These are phyloP conservation scores for Parnassius mnemosyne DNA, from an alignment of 2,888 invertebrate species.

Conservation along the genomic window DNA sequence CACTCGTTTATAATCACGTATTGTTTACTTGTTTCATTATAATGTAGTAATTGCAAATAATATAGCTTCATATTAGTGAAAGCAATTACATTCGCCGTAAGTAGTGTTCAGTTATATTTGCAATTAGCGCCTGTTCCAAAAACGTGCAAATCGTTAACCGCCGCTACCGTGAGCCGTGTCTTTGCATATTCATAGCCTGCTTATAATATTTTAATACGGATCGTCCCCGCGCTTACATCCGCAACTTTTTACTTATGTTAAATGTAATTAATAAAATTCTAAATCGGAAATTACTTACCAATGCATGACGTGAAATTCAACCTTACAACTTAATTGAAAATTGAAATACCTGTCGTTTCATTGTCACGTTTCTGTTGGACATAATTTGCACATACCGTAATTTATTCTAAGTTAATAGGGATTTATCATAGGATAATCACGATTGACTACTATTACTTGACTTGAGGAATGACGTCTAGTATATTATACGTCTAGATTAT, in stretches of 20 bases:
- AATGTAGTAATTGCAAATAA: conserved; percentile 40
- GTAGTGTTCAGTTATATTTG: conserved; percentile 77
- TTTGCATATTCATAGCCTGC: conserved; percentile 80
- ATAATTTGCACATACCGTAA: too few species aligned
- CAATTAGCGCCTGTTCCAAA: conserved; percentile 78
- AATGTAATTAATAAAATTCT: conserved; percentile 40
- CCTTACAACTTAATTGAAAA: not conserved
- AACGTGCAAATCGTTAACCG: conserved; percentile 79
- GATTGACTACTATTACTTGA: too few species aligned
- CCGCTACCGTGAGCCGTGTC: conserved; percentile 71
- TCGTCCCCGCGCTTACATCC: conserved; percentile 62
- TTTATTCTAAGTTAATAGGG: too few species aligned
- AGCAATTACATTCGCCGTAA: conserved; percentile 77
- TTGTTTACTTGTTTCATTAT: not conserved
- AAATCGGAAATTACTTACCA: conserved; percentile 23
- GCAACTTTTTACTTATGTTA: conserved; percentile 70
- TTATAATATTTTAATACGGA: conserved; percentile 79
- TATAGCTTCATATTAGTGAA: conserved; percentile 64
- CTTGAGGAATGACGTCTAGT: too few species aligned
- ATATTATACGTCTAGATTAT: too few species aligned
- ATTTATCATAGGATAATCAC: too few species aligned
- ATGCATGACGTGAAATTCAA: conserved; percentile 14
- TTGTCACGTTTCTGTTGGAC: too few species aligned
- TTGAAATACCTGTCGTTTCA: not conserved
- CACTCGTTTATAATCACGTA: too few species aligned